Conservation (phyloP, 2,888 invertebrate genomes). For the Nematopogon swammerdamellus region DNA sequence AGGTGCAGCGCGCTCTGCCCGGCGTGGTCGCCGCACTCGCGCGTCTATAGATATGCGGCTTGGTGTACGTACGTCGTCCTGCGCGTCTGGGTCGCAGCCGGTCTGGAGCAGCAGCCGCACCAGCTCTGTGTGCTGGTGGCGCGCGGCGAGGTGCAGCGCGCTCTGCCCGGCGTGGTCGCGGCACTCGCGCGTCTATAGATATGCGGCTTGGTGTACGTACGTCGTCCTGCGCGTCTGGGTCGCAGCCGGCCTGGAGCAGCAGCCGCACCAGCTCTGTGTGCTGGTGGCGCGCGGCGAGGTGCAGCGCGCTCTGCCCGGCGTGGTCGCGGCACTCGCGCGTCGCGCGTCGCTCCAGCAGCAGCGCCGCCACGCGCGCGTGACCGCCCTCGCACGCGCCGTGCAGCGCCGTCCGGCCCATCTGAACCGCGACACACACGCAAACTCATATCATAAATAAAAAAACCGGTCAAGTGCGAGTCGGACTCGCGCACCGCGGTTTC, state of each 20-base stretch:
- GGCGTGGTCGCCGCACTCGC: conserved; percentile 27
- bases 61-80: conserved; percentile 31
- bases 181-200: conserved; percentile 62
- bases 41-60: background rate
- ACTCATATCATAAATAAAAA: too few relatives aligned
- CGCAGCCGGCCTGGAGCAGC: conserved; percentile 64
- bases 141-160: conserved; percentile 73
- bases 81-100: conserved; percentile 60
- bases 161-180: conserved; percentile 69
- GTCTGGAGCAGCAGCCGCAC: conserved; percentile 69
- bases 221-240: conserved; percentile 47
- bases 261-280: conserved; percentile 71
- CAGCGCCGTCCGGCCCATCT: conserved; percentile 59
- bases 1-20: conserved; percentile 74
- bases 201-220: conserved; percentile 58
- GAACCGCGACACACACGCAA: conserved; percentile 4
- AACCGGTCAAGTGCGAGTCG: too few relatives aligned
- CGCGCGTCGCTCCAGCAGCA: conserved; percentile 58
- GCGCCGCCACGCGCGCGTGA: conserved; percentile 58
- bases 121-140: conserved; percentile 69
- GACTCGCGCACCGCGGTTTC: too few relatives aligned
- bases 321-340: conserved; percentile 67
- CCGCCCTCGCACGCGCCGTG: conserved; percentile 70
- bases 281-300: conserved; percentile 72
- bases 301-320: conserved; percentile 71